Evolutionary conservation across 2,888 invertebrate genomes (phyloP).

Genomic region (Sarcophaga carnaria): DNA sequence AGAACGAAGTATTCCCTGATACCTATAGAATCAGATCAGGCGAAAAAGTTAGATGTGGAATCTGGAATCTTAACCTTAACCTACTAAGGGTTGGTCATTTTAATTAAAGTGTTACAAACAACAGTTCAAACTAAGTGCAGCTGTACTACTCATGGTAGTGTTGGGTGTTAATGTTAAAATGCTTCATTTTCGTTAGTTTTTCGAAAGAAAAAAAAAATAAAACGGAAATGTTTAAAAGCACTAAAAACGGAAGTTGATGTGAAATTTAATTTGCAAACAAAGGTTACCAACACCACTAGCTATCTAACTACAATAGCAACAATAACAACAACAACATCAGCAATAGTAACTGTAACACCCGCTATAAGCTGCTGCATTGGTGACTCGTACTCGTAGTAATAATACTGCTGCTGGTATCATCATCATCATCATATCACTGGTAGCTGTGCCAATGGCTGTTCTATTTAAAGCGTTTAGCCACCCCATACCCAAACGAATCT

Average conservation of each 20-base stretch:
- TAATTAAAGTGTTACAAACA: background rate
- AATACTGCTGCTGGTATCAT: no score
- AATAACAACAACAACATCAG: slow-evolving; percentile 10
- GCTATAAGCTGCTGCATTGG: no score
- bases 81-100: no score
- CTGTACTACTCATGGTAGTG: no score
- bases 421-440: no score
- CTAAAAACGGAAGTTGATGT: slow-evolving; percentile 64
- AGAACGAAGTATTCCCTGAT: no score
- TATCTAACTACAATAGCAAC: background rate
- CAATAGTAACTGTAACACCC: background rate
- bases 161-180: background rate
- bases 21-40: no score
- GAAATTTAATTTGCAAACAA: slow-evolving; percentile 67
- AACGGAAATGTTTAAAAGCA: slow-evolving; percentile 63
- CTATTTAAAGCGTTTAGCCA: background rate
- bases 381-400: no score
- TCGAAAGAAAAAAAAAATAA: background rate
- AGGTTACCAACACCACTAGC: slow-evolving; percentile 48
- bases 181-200: slow-evolving; percentile 42
- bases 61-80: no score
- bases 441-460: slow-evolving; percentile 26
- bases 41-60: no score
- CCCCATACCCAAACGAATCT: background rate
- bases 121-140: background rate